These are phyloP conservation scores for Drosophila chauvacae DNA, from an alignment of 1,140 invertebrate genomes.

Conservation along the genomic window DNA sequence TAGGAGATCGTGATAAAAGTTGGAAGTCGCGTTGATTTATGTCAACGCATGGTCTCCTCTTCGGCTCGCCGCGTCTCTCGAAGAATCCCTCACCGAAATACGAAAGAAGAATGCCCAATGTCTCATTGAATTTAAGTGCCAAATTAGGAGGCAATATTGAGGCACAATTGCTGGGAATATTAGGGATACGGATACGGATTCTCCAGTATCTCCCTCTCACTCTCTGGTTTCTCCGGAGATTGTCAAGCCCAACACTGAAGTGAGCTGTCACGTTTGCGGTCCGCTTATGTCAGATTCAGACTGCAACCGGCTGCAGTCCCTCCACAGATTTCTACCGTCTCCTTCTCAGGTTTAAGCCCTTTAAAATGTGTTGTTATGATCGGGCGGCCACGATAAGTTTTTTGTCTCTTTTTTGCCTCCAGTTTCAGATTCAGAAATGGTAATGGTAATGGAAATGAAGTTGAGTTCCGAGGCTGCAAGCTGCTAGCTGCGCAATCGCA, in stretches of 20 bases:
- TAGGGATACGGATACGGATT: slow-evolving; percentile 5
- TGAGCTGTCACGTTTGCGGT: slow-evolving; percentile 83
- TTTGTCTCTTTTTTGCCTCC: slow-evolving; percentile 19
- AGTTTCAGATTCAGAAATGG: slow-evolving; percentile 24
- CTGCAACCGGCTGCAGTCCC: slow-evolving; percentile 61
- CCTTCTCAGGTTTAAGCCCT: slow-evolving; percentile 66
- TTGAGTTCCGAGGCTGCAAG: not conserved
- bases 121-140: slow-evolving; percentile 66
- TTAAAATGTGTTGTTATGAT: slow-evolving; percentile 84
- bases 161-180: slow-evolving; percentile 62
- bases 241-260: slow-evolving; percentile 66
- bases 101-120: slow-evolving; percentile 25
- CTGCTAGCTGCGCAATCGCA: slow-evolving; percentile 25
- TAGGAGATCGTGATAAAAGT: slow-evolving; percentile 85
- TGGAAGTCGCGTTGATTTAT: slow-evolving; percentile 84
- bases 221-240: slow-evolving; percentile 39
- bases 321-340: slow-evolving; percentile 13
- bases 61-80: not conserved
- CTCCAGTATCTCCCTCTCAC: not conserved
- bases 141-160: slow-evolving; percentile 78
- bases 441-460: slow-evolving; percentile 28
- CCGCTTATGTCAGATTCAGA: slow-evolving; percentile 77
- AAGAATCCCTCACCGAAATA: slow-evolving; percentile 23
- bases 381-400: slow-evolving; percentile 75
- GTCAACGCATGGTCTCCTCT: slow-evolving; percentile 69